phyloP scores from a whole-genome alignment of 2,113 vertebrate genomes.

The Morphnarchus princeps region DNA sequence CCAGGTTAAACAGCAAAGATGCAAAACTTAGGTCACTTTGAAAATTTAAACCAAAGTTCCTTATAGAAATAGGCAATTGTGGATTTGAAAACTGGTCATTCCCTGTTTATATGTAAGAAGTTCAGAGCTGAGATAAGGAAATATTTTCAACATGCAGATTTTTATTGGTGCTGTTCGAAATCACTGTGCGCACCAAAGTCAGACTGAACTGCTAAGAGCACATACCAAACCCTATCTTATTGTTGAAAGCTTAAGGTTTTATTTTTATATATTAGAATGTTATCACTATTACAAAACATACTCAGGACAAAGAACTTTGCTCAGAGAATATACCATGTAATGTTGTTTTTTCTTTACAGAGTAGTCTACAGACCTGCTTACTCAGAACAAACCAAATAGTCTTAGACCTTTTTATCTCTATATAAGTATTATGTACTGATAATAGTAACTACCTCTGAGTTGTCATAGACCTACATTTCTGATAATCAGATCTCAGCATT shows the following conservation, averaged over 20 bases:
- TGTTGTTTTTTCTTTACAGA: constrained; percentile 82
- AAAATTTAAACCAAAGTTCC: constrained; percentile 90
- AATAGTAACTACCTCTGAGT: constrained; percentile 97
- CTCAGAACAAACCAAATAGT: constrained; percentile 82
- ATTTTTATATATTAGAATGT: constrained; percentile 84
- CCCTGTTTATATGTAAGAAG: constrained; percentile 73
- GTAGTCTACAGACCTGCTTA: constrained; percentile 75
- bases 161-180: constrained; percentile 68
- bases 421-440: constrained; percentile 84
- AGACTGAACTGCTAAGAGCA: constrained; percentile 77
- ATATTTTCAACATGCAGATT: constrained; percentile 38
- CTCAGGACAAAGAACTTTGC: constrained; percentile 99
- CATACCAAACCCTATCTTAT: constrained; percentile 75
- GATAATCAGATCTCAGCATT: constrained; percentile 71
- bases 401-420: constrained; percentile 75
- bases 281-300: constrained; percentile 83
- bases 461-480: constrained; percentile 77
- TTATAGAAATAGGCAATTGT: constrained; percentile 81
- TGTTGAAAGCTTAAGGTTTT: constrained; percentile 74
- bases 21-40: constrained; percentile 83
- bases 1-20: constrained; percentile 79
- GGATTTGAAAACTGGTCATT: constrained; percentile 81
- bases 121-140: constrained; percentile 71
- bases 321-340: constrained; percentile 96
- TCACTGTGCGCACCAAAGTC: constrained; percentile 67